Evolutionary conservation across 2,797 vertebrate genomes (phyloP), one percentile per base, ranked within the genome.

Genomic region (Sebastes elongatus): DNA sequence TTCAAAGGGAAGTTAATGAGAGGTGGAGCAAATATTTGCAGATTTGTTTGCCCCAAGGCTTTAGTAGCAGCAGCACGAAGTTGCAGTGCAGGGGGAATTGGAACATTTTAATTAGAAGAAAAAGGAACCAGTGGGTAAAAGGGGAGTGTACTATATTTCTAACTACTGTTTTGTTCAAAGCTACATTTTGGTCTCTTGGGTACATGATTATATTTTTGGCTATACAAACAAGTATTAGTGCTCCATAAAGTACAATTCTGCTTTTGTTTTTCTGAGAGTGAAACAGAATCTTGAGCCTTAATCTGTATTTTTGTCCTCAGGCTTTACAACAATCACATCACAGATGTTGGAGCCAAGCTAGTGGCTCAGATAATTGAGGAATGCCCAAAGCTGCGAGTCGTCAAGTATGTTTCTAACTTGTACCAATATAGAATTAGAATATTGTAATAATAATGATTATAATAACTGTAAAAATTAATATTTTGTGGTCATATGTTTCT

Each of bases 311-410:
- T 7, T 55, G 33, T 84, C 81, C 53, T 32, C 92, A 99, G 98
- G 52, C 96, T 99, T 66, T 99, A 99, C 92, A 97, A 93, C 92
- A 99, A 99, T 90, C 94, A 96, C 67, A 98, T 99, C 93, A 99
- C 98, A 5, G 98, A 99, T 49, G 85, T 92, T 0, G 98, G 98
- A 93, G 98, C 97, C 84, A 92, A 89, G 71, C 96, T 96, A 0
- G 84, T 99, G 6, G 97, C 97, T 87, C 95, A 93, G 81, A 96
- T 99, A 64, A 96, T 99, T 80, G 96, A 97, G 49, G 96, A 97
- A 77, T 99, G 98, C 84, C 96, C 96, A 72, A 94, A 95, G 81
- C 94, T 99, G 76, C 92, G 69, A 11, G 89, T 93, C 0, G 74
- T 99, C n/a, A 99, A 98, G 98, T 99, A 94, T 72, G 96, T 84